Evolutionary conservation across 2,113 vertebrate genomes (phyloP), one percentile per base, ranked within the genome.

Genomic region (Nothobranchius kuhntae): DNA sequence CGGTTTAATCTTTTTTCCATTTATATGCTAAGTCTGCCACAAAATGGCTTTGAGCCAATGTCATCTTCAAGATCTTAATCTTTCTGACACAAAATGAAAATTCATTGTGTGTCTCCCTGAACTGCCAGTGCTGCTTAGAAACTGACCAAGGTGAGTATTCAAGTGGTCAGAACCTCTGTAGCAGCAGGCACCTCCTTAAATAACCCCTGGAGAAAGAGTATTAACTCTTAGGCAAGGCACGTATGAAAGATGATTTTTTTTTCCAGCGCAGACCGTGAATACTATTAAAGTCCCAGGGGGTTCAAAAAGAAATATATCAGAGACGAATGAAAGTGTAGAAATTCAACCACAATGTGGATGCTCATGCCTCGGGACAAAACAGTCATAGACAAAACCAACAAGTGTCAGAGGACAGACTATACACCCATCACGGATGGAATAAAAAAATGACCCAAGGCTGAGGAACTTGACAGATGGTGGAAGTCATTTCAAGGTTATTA

Each of bases 1-100:
- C 4, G 81, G 84, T 90, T 86, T 64, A 73, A 87, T 88, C 79
- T 80, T 71, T 86, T 86, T 86, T 67, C 71, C 77, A 87, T 91
- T 89, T 86, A 87, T 87, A 89, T 89, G 85, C 83, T 89, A 89
- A 89, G 78, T 87, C 68, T 56, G 55, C 64, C 62, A 56, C 58
- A 78, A 69, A 83, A 68, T 0, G 14, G 57, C 61, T 87, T 82
- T 71, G 65, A 68, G 69, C 59, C 68, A 68, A 66, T 81, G 77
- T 78, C 75, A 73, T 81, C 75, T 73, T 71, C 42, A 45, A 42
- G 80, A 89, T 85, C 68, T 53, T 82, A 84, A 89, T 91, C 87
- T 86, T 58, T 71, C 42, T 68, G 77, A 86, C 68, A 81, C 64
- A 65, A 75, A 82, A 81, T 81, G 65, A 77, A 82, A 85, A 84